phyloP scores from a whole-genome alignment of 1,140 invertebrate genomes.

The Caenorhabditis tropicalis region DNA sequence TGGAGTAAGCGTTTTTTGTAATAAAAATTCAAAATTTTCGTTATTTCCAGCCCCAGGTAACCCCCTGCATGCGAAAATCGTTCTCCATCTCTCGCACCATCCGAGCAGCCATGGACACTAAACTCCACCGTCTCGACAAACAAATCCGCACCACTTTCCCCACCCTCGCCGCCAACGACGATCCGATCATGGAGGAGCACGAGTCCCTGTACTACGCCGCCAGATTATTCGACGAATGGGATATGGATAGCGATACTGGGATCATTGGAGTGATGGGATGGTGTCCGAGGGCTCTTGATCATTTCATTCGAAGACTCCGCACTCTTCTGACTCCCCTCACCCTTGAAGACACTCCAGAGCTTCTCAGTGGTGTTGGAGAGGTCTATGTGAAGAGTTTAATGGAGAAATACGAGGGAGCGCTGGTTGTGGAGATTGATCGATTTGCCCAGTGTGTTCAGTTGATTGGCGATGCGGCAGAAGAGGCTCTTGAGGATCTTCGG shows the following conservation, averaged over 20 bases:
- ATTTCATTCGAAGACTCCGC: too few relatives aligned
- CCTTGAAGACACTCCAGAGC: too few relatives aligned
- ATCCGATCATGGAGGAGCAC: neutral
- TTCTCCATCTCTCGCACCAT: neutral
- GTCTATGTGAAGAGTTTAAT: too few relatives aligned
- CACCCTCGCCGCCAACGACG: neutral
- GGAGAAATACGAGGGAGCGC: too few relatives aligned
- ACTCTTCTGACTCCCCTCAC: too few relatives aligned
- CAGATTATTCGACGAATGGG: neutral
- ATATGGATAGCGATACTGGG: neutral
- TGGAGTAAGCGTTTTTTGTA: neutral
- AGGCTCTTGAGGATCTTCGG: too few relatives aligned
- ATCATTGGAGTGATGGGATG: neutral
- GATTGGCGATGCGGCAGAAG: too few relatives aligned
- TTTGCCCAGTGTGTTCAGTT: too few relatives aligned
- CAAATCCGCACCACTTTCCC: neutral
- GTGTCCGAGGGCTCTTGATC: neutral
- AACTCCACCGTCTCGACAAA: neutral
- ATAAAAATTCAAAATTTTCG: neutral
- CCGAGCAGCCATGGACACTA: neutral
- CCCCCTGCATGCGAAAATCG: neutral
- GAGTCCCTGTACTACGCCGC: neutral
- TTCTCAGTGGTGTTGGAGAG: too few relatives aligned
- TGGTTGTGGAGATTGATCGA: too few relatives aligned
- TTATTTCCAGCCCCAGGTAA: neutral